Base-by-base conservation (phyloP, 2,888 invertebrate genomes). In the Scrobipalpa atriplicella region DNA sequence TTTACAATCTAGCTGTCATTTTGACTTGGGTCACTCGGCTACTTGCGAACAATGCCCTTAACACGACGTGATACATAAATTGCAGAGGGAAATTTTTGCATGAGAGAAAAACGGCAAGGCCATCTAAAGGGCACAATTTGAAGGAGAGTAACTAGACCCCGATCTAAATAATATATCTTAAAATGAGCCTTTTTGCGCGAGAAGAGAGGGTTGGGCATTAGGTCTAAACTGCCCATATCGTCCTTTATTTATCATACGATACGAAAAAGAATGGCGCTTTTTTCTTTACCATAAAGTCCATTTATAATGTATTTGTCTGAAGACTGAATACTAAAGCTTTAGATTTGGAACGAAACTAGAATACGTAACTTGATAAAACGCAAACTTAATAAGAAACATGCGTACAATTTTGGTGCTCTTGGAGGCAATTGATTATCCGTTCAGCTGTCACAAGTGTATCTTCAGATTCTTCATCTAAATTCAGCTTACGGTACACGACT, bases 211-310 rank as follows among this genome's bases (percentile, higher is more conserved):
- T 66, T 63, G 38, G 63, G 36, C 58, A 66, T 66, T 62, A 63
- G 52, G 63, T 52, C 54, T 36, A 62, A 66, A 66, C 66, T 63
- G 66, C 66, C 66, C 58, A 66, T n/a, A n/a, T 47, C 63, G 66
- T 18, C 58, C 66, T 60, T 62, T 66, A 66, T 66, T 62, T 66
- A 62, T 66, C 66, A 62, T 52, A 54, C 21, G 62, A 36, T 62
- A 21, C 62, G 54, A 38, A 47, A 51, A 51, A 61, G n/a, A n/a
- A 16, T 61, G 51, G 39, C 47, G n/a, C 38, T 29, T 56, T 43
- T 47, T 61, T 51, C 18, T 36, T 38, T 0, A 47, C 47, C 47
- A 5, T 16, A 47, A 16, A 47, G 47, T 47, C 47, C 16, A 47
- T 47, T 47, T 47, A 16, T 16, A 47, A 36, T 13, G 62, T 38